Conservation (phyloP, 2,797 vertebrate species). For the Propithecus deckenii region DNA sequence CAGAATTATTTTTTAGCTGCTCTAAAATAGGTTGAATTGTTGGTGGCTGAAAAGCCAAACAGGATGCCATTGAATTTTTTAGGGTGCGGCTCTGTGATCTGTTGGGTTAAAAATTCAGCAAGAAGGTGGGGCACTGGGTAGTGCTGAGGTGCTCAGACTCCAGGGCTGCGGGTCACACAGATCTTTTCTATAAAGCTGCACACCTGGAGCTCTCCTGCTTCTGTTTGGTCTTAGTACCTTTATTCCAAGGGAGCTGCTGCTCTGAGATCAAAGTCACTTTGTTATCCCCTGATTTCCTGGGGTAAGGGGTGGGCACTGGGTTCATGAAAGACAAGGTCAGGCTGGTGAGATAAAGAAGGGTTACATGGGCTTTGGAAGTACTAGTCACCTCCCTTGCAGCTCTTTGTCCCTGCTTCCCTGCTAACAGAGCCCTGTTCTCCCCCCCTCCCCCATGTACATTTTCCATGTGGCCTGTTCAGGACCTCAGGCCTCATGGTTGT, state of each 20-base stretch:
- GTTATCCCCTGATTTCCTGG: not conserved
- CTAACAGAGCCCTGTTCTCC: too few species aligned
- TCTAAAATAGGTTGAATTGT: not conserved
- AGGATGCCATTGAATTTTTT: rapidly evolving
- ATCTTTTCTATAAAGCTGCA: not conserved
- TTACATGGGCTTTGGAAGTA: not conserved
- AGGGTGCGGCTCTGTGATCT: not conserved
- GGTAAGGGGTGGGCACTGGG: not conserved
- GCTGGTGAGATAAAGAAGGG: not conserved
- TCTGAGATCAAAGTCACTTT: not conserved
- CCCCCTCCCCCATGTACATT: not conserved
- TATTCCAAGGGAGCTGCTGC: not conserved
- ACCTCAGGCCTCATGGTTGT: not conserved
- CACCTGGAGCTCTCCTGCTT: not conserved
- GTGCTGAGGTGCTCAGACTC: not conserved
- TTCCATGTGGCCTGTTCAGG: not conserved
- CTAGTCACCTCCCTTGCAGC: not conserved
- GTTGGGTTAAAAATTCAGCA: not conserved
- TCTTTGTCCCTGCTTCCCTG: not conserved
- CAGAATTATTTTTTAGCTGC: not conserved
- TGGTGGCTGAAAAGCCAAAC: not conserved
- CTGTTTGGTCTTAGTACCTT: not conserved
- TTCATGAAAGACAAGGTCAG: not conserved
- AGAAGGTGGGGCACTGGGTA: rapidly evolving
- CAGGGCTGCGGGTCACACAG: not conserved